Base-by-base conservation (phyloP, 1,140 invertebrate genomes). In the Eulimnadia texana region DNA sequence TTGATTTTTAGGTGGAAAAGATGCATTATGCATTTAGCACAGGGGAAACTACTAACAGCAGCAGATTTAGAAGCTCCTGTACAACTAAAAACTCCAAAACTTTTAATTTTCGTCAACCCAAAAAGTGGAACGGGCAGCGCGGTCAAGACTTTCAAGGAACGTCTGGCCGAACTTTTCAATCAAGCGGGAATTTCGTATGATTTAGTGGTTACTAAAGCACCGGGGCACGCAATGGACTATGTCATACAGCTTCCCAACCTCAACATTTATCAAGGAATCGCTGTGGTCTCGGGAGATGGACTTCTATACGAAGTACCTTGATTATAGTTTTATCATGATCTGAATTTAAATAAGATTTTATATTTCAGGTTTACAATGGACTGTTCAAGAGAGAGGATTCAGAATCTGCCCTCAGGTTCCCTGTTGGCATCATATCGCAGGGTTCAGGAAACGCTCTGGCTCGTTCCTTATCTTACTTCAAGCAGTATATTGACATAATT, bases 381-480 rank as follows among this genome's bases (percentile, higher is more conserved):
- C 73, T 96, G 61, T 84, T 95, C 71, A 82, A 86, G 67, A 77
- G 93, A 33, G 71, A 79, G 19, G 93, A 98, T 72, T 94, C 91
- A 90, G 77, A 84, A 58, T 78, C 80, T 64, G 84, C 85, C 0
- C 73, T 93, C 19, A 77, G 82, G 62, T 76, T 90, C 24, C 87
- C 91, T 0, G 69, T 98, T 3, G 92, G 88, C 0, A 83, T 93
- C 29, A 80, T 98, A 67, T 93, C 94, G 0, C 92, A 90, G 67
- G 94, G 94, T 25, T 96, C 93, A 10, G 93, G 93, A 16, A 98
- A 98, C 75, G 94, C 93, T 3, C 72, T 98, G 13, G 90, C 91
- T 20, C 84, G 86, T 67, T 86, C 90, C 53, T 84, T 98, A 62
- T 73, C 70, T 63, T 72, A 59, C 69, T 72, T 60, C 74, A 73